These are phyloP conservation scores for Microplitis demolitor DNA, from an alignment of 1,140 invertebrate species.

Conservation along the genomic window DNA sequence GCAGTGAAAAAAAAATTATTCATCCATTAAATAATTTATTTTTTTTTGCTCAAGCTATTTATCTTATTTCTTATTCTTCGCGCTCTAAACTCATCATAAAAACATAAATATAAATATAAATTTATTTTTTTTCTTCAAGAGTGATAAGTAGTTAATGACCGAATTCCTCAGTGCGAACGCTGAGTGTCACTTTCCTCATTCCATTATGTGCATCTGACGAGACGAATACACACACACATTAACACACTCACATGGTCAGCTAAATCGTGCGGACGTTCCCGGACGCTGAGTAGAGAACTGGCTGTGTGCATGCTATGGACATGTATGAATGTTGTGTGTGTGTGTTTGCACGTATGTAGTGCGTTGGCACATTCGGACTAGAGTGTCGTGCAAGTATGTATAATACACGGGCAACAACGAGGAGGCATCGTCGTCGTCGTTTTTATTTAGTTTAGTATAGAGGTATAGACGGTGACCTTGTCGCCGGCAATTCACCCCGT, in stretches of 20 bases:
- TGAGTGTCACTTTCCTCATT: conserved; percentile 55
- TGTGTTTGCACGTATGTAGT: conserved; percentile 1
- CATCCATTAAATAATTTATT: no score
- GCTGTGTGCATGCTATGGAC: conserved; percentile 1
- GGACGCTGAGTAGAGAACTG: conserved; percentile 4
- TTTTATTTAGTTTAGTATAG: neutral
- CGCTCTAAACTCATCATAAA: no score
- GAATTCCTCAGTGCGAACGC: conserved; percentile 13
- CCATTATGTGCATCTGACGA: conserved; percentile 29
- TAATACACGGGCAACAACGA: conserved; percentile 13
- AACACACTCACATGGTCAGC: no score
- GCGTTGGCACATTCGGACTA: conserved; percentile 37
- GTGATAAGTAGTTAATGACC: conserved; percentile 15
- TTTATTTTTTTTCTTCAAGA: neutral
- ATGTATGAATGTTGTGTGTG: neutral
- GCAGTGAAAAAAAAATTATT: no score
- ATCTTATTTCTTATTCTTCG: no score
- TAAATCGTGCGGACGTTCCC: neutral
- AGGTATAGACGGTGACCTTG: conserved; percentile 62
- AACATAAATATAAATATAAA: neutral
- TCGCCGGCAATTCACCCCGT: conserved; percentile 63
- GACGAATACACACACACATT: conserved; percentile 5
- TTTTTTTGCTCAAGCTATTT: no score
- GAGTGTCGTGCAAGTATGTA: conserved; percentile 35
- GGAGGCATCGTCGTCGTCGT: no score